These are phyloP conservation scores for Drosophila orena DNA, from an alignment of 1,140 invertebrate genomes.

Conservation along the genomic window DNA sequence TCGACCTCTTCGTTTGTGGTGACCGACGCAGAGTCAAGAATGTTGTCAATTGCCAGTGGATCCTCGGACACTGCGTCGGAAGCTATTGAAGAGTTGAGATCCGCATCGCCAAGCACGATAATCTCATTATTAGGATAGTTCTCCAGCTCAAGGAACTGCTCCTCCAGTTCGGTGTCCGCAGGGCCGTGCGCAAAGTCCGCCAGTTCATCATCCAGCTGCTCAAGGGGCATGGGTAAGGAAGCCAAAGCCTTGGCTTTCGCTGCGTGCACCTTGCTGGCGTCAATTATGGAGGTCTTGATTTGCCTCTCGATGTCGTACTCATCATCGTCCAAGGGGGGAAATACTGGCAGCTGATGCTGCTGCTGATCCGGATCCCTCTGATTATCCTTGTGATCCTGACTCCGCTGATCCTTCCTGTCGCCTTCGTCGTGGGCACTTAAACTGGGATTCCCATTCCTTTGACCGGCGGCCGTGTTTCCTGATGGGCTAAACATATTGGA, in stretches of 20 bases:
- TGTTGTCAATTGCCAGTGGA: constrained; percentile 73
- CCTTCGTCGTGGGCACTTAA: constrained; percentile 25
- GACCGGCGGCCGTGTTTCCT: constrained; percentile 13
- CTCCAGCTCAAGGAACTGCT: constrained; percentile 54
- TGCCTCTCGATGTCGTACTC: constrained; percentile 73
- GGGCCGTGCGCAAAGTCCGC: constrained; percentile 38
- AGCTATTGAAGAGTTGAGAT: constrained; percentile 68
- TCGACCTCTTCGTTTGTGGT: constrained; percentile 62
- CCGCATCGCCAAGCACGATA: constrained; percentile 68
- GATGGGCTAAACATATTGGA: constrained; percentile 71
- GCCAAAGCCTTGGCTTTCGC: constrained; percentile 55
- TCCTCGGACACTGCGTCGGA: constrained; percentile 74
- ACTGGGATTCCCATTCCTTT: constrained; percentile 1
- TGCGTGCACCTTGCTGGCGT: constrained; percentile 67
- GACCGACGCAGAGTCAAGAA: constrained; percentile 49
- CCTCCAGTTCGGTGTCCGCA: constrained; percentile 57
- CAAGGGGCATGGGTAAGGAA: constrained; percentile 23
- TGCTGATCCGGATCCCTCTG: neutral
- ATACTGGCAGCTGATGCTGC: neutral
- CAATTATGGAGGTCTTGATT: constrained; percentile 77
- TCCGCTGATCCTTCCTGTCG: neutral
- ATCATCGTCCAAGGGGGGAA: constrained; percentile 30
- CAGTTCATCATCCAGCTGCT: constrained; percentile 19
- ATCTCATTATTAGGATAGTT: constrained; percentile 74
- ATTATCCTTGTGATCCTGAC: constrained; percentile 2